These are phyloP conservation scores for Xestia sexstrigata DNA, from an alignment of 2,888 invertebrate genomes.

Conservation along the genomic window DNA sequence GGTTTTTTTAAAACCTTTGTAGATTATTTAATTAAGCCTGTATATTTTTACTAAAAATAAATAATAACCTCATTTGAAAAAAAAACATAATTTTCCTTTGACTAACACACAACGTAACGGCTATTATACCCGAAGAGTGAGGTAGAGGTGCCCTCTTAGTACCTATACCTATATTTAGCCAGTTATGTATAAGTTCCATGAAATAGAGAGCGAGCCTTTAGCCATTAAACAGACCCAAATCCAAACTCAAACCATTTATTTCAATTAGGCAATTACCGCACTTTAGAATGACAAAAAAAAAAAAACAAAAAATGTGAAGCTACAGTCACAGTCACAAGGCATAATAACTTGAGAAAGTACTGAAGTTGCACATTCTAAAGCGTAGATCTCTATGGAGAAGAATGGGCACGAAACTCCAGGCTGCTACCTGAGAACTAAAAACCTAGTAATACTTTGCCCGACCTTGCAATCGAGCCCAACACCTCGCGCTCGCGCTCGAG, in stretches of 20 bases:
- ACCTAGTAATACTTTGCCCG: not conserved
- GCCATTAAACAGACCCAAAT: not conserved
- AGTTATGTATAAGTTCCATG: not conserved
- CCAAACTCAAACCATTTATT: too few species aligned
- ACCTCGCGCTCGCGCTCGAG: too few species aligned
- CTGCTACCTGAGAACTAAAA: not conserved
- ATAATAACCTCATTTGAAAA: not conserved
- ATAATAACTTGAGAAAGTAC: too few species aligned
- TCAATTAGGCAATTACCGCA: too few species aligned
- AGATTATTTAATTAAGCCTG: not conserved
- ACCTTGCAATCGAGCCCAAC: too few species aligned
- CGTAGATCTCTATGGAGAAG: too few species aligned
- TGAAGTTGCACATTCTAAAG: too few species aligned
- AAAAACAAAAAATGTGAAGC: too few species aligned
- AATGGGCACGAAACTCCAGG: too few species aligned
- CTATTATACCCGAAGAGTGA: not conserved
- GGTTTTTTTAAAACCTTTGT: conserved; percentile 10
- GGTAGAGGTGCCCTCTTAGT: not conserved
- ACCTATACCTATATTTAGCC: not conserved
- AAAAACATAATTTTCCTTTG: conserved; percentile 1
- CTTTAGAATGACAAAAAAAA: too few species aligned
- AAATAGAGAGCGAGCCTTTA: too few species aligned
- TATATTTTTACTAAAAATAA: not conserved
- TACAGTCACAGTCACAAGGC: too few species aligned
- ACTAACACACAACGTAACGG: conserved; percentile 6